Evolutionary conservation across 2,797 vertebrate genomes (phyloP).

Genomic region (Corythornis leucogaster): DNA sequence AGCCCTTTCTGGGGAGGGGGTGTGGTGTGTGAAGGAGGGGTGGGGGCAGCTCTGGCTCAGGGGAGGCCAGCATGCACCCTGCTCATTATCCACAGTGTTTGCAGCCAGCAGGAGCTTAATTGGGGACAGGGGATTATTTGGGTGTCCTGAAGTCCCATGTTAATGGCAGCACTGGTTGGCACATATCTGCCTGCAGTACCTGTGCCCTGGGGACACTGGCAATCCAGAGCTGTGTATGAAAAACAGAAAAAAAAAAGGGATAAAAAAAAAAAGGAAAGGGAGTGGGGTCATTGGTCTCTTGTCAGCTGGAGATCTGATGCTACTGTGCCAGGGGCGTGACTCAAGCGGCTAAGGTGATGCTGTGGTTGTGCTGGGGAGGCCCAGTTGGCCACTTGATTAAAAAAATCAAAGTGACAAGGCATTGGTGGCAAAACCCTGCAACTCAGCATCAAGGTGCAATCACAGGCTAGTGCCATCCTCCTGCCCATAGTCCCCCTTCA

Average conservation of each 20-base stretch:
- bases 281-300: neutral
- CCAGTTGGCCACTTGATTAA: neutral
- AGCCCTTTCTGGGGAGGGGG: neutral
- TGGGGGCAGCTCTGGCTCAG: neutral
- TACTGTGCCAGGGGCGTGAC: neutral
- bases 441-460: neutral
- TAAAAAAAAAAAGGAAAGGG: neutral
- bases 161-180: fast-evolving
- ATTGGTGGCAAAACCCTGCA: neutral
- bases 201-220: neutral
- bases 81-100: neutral
- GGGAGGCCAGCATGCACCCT: neutral
- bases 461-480: neutral
- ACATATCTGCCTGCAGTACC: neutral
- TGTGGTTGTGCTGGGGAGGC: neutral
- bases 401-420: neutral
- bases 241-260: neutral
- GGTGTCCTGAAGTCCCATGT: neutral
- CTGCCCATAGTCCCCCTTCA: neutral
- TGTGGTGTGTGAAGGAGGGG: no score
- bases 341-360: neutral
- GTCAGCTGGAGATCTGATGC: neutral
- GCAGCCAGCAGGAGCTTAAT: neutral
- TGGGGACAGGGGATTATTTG: neutral
- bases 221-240: neutral